phyloP scores from a whole-genome alignment of 2,888 invertebrate species.

The Chydorus sphaericus region DNA sequence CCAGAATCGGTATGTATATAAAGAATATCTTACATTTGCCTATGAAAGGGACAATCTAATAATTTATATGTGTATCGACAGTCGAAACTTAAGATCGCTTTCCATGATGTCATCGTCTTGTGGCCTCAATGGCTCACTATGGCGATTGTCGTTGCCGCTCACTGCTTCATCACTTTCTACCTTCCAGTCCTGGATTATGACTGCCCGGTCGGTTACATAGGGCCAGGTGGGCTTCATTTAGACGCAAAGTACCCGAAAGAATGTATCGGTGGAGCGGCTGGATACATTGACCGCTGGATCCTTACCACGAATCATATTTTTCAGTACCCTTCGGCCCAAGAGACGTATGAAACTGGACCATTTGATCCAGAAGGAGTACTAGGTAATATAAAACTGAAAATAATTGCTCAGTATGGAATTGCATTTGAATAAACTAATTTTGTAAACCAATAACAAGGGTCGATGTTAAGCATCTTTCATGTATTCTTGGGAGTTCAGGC shows the following conservation, averaged over 20 bases:
- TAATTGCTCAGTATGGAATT: too few relatives aligned
- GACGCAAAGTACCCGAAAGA: constrained; percentile 36
- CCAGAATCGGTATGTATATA: background rate
- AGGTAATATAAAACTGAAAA: constrained; percentile 37
- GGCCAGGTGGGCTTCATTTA: constrained; percentile 65
- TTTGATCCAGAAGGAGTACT: constrained; percentile 68
- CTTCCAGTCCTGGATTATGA: constrained; percentile 29
- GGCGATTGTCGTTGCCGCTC: constrained; percentile 24
- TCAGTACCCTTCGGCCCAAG: constrained; percentile 48
- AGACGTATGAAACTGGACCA: constrained; percentile 35
- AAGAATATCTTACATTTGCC: background rate
- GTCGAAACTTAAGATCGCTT: background rate
- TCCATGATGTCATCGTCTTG: constrained; percentile 23
- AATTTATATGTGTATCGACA: too few relatives aligned
- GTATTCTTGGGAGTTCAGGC: constrained; percentile 68
- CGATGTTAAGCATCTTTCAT: constrained; percentile 43
- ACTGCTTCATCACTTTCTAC: constrained; percentile 29
- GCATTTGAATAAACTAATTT: too few relatives aligned
- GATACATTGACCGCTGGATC: constrained; percentile 62
- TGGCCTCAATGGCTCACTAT: constrained; percentile 31
- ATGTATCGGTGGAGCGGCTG: constrained; percentile 80
- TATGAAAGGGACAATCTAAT: background rate
- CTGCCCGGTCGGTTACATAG: constrained; percentile 58
- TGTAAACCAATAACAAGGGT: too few relatives aligned
- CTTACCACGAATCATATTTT: constrained; percentile 63